Conservation (phyloP, 1,140 invertebrate genomes). For the Hycleus phaleratus region DNA sequence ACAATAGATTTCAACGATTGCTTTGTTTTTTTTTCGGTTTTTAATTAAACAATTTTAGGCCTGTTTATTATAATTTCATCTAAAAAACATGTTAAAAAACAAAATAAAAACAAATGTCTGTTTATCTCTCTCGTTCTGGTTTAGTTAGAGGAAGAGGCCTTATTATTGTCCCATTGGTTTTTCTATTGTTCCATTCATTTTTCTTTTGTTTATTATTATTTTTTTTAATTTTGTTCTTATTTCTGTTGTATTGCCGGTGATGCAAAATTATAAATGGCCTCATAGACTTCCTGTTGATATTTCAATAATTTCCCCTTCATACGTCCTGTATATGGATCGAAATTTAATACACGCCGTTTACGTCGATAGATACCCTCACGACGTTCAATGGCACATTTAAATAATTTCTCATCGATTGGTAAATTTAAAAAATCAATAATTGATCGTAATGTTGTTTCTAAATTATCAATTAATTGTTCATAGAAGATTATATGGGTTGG, state of each 20-base stretch:
- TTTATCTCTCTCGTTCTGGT: too few relatives aligned
- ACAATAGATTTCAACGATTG: too few relatives aligned
- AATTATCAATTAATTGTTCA: slow-evolving; percentile 56
- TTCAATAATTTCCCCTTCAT: slow-evolving; percentile 49
- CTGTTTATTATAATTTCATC: too few relatives aligned
- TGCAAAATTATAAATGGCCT: slow-evolving; percentile 38
- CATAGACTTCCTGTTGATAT: slow-evolving; percentile 45
- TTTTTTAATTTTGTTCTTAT: not conserved
- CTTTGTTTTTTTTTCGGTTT: too few relatives aligned
- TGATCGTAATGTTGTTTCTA: slow-evolving; percentile 48
- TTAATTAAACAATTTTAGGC: too few relatives aligned
- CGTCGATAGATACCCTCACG: slow-evolving; percentile 65
- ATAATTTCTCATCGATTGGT: slow-evolving; percentile 43
- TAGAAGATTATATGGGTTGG: slow-evolving; percentile 63
- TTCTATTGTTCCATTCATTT: not conserved
- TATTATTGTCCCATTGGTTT: too few relatives aligned
- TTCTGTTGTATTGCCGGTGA: slow-evolving; percentile 20
- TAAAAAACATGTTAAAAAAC: too few relatives aligned
- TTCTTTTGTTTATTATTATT: not conserved
- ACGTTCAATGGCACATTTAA: slow-evolving; percentile 52
- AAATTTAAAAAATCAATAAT: slow-evolving; percentile 56
- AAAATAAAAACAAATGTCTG: too few relatives aligned
- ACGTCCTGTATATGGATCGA: slow-evolving; percentile 57
- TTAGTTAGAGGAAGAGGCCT: too few relatives aligned
- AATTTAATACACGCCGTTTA: slow-evolving; percentile 53